Percentiles rank a stretch among this genome's conserved stretches.
Conservation (phyloP, 2,797 vertebrate species). For the Thamnophis elegans region DNA sequence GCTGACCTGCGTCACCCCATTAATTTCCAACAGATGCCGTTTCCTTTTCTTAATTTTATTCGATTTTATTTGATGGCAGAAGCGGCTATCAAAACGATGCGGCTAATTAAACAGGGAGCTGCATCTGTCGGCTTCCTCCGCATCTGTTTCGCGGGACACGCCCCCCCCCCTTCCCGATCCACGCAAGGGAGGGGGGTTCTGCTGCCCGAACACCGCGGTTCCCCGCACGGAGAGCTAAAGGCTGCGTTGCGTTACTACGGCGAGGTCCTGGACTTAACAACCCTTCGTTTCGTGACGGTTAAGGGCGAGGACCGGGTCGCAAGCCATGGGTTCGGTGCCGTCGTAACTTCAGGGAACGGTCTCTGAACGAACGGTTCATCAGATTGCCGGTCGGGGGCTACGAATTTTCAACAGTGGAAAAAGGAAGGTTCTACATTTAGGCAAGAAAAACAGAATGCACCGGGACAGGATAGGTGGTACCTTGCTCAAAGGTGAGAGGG, state of each 20-base stretch:
- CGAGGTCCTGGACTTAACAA: neutral
- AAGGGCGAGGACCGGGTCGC: accelerated
- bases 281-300: neutral
- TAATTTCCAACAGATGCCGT: neutral
- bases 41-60: neutral
- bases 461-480: neutral
- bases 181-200: neutral
- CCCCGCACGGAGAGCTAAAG: neutral
- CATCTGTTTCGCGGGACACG: too few species aligned
- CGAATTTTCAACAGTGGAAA: neutral
- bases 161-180: neutral
- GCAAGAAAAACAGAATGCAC: neutral
- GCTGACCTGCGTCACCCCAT: neutral
- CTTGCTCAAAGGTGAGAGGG: neutral
- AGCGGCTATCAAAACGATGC: neutral
- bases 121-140: neutral
- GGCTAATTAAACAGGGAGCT: neutral
- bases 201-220: accelerated
- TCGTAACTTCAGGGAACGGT: neutral
- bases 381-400: accelerated
- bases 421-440: neutral
- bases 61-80: neutral
- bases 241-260: neutral
- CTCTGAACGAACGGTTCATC: too few species aligned
- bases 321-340: accelerated